Evolutionary conservation across 2,113 vertebrate genomes (phyloP).

Genomic region (Thunnus thynnus): DNA sequence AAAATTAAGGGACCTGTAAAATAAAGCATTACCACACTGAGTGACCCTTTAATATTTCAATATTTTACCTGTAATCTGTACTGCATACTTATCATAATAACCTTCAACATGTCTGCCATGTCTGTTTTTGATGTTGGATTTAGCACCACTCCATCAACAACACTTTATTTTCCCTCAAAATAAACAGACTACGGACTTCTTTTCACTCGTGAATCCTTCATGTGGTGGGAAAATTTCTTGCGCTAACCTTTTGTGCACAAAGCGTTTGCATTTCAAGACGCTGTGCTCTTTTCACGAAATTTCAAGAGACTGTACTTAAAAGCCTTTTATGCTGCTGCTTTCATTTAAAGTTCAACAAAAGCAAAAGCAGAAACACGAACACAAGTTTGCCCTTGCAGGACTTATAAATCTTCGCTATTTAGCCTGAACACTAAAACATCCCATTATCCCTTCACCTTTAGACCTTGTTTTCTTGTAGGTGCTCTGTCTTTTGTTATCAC

Average conservation of each 20-base stretch:
- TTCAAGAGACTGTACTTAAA: slow-evolving; percentile 2
- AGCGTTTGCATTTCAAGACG: slow-evolving; percentile 33
- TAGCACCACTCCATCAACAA: background rate
- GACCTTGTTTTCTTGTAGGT: slow-evolving; percentile 27
- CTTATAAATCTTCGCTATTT: slow-evolving; percentile 21
- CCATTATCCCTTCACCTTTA: slow-evolving; percentile 43
- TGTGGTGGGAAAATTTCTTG: background rate
- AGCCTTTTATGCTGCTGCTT: slow-evolving; percentile 2
- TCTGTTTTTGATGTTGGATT: background rate
- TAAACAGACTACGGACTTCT: background rate
- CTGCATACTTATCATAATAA: background rate
- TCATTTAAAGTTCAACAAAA: slow-evolving; percentile 22
- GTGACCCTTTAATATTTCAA: too few relatives aligned
- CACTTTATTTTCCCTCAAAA: background rate
- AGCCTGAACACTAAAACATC: slow-evolving; percentile 23
- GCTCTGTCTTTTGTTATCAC: slow-evolving; percentile 32
- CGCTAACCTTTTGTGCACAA: background rate
- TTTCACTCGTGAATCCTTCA: background rate
- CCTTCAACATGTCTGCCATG: background rate
- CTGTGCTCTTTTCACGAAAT: slow-evolving; percentile 2
- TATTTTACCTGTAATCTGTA: too few relatives aligned
- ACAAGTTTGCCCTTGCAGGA: slow-evolving; percentile 2
- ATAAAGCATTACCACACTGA: too few relatives aligned
- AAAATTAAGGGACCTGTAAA: too few relatives aligned
- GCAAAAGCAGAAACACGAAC: slow-evolving; percentile 4